phyloP scores from a whole-genome alignment of 2,797 vertebrate genomes.

The Knipowitschia caucasica region DNA sequence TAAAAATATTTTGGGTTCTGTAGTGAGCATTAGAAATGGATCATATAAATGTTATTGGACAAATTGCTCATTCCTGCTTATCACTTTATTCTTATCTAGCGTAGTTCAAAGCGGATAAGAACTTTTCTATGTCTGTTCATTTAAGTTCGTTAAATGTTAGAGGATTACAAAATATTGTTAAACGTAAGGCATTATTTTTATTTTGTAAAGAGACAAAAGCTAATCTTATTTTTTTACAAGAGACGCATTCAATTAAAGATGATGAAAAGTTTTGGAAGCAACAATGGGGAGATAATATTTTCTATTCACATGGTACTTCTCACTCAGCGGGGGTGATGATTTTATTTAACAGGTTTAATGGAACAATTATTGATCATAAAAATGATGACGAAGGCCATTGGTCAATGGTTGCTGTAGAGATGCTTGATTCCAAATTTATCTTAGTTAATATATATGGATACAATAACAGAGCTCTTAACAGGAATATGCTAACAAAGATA shows the following conservation, averaged over 20 bases:
- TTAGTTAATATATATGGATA: background rate
- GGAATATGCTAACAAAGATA: background rate
- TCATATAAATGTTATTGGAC: background rate
- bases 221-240: background rate
- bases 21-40: background rate
- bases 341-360: constrained; percentile 4
- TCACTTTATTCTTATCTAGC: background rate
- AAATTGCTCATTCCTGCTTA: background rate
- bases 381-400: background rate
- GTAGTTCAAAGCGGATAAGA: background rate
- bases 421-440: background rate
- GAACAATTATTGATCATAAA: constrained; percentile 1
- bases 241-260: background rate
- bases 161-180: background rate
- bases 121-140: background rate
- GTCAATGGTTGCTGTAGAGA: constrained; percentile 3
- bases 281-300: background rate
- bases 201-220: background rate
- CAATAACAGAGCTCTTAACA: background rate
- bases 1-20: background rate
- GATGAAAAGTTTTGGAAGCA: constrained; percentile 2
- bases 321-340: constrained; percentile 8
- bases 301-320: background rate
- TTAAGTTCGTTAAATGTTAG: constrained; percentile 3
- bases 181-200: background rate